Base-by-base conservation (phyloP, 2,113 vertebrate species). In the Pangasianodon gigas region DNA sequence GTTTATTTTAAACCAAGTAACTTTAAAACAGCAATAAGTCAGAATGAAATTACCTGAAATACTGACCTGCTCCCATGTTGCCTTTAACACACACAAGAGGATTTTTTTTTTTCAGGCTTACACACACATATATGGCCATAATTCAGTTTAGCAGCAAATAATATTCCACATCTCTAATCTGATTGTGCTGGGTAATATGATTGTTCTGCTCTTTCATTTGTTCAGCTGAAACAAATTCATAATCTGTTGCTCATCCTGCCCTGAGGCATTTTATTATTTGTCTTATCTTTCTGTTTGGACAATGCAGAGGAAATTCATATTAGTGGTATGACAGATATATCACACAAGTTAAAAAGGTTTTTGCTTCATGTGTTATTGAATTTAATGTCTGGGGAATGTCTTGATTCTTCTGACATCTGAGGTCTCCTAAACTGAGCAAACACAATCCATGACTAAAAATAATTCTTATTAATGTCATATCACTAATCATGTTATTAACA, bases 131-230 rank as follows among this genome's bases (percentile, higher is more conserved):
- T 51, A 84, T 7, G 60, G 69, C 71, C 52, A 85, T 69, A 92
- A 91, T 91, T 90, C 52, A 88, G 29, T 89, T 92, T 92, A 92
- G 71, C 54, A 74, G 89, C 80, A 91, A 85, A 90, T 90, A 85
- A 83, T 92, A 91, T 91, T 91, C 81, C 85, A 58, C 85, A 82
- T 65, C 82, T 90, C 80, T 92, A 91, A 93, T 89, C 90, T 87
- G 62, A 92, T 92, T 89, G 67, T 90, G 83, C 62, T 71, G 54
- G 69, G 85, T 91, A 92, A 92, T 93, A 87, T 85, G 86, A 90
- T 92, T 92, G 89, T 89, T 91, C 85, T 89, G 89, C 87, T 52
- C 14, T 86, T 84, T 92, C 82, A 91, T 91, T 92, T 91, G 85
- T 91, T 92, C 86, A 91, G 89, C 89, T 86, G 69, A 84, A 87